Conservation (phyloP, 2,113 vertebrate species). For the Alectura lathami region DNA sequence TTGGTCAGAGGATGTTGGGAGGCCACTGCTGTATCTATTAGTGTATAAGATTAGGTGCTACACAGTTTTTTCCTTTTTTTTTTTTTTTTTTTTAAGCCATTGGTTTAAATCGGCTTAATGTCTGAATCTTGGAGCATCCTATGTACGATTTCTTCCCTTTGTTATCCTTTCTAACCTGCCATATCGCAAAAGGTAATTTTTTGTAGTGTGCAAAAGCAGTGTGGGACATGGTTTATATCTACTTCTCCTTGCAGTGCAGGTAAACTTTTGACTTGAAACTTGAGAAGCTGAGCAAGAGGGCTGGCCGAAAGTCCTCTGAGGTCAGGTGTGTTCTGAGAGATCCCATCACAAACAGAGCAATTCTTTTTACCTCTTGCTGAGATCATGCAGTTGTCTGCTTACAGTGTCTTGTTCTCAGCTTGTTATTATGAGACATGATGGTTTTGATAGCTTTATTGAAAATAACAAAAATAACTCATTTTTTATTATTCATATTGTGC, state of each 20-base stretch:
- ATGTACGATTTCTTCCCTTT: neutral
- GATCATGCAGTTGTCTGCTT: rapidly evolving
- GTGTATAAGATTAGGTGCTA: slow-evolving; percentile 25
- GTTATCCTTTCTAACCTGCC: neutral
- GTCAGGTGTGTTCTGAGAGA: neutral
- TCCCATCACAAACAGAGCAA: rapidly evolving
- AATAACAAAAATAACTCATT: neutral
- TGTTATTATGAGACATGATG: rapidly evolving
- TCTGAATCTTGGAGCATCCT: neutral
- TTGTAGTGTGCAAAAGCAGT: neutral
- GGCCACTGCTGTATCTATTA: neutral
- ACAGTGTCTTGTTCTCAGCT: neutral
- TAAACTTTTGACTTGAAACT: neutral
- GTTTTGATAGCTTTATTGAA: slow-evolving; percentile 11
- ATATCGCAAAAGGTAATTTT: neutral
- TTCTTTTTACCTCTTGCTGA: neutral
- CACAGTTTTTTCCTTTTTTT: neutral
- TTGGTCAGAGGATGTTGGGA: neutral
- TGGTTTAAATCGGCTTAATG: neutral
- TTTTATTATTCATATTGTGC: neutral
- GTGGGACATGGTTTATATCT: rapidly evolving
- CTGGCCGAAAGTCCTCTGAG: neutral
- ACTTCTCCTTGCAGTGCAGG: rapidly evolving
- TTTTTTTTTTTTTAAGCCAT: neutral
- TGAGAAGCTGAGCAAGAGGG: neutral